Evolutionary conservation across 1,140 invertebrate species (phyloP), one percentile per base, ranked within the genome.

Genomic region (Portunus trituberculatus): DNA sequence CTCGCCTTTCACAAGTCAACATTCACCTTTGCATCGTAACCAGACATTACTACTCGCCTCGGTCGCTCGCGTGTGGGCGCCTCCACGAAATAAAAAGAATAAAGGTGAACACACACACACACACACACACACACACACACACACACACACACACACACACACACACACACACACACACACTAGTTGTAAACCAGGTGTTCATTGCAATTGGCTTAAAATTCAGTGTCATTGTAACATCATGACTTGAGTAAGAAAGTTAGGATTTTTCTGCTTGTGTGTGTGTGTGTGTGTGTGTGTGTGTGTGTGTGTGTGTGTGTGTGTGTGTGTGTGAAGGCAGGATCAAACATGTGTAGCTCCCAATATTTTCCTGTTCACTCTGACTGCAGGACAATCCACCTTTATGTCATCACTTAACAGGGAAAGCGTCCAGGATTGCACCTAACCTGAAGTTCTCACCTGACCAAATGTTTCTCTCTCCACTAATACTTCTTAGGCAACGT

Each of bases 211-310:
- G 52, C 12, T 59, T 59, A 10, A 10, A 59, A 59, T 59, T 59
- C 16, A 20, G 52, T 59, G 10, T 59, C 16, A 59, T 59, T 59
- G 52, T 20, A 1, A 20, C 52, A 59, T 2, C 52, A 59, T 20
- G 52, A 59, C 52, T 39, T 39, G 8, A 59, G 52, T 59, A 20
- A 59, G 39, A 59, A 59, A 59, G 10, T 59, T 2, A 10, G 12
- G 3, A 59, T 59, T 12, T 4, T 59, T 10, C 8, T 59, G 10
- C 12, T 2, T 59, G 20, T 29, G 28, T 32, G 86, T 88, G 86
- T 46, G 32, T 88, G 32, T 88, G 86, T 88, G 29, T 88, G 86
- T 88, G 28, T 88, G 84, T 87, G 84, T 87, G 52, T 59, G 52
- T 59, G 52, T 59, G 52, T 59, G 52, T 59, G 52, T 59, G 16